phyloP scores from a whole-genome alignment of 1,140 invertebrate species.

The Bombus fervidus region DNA sequence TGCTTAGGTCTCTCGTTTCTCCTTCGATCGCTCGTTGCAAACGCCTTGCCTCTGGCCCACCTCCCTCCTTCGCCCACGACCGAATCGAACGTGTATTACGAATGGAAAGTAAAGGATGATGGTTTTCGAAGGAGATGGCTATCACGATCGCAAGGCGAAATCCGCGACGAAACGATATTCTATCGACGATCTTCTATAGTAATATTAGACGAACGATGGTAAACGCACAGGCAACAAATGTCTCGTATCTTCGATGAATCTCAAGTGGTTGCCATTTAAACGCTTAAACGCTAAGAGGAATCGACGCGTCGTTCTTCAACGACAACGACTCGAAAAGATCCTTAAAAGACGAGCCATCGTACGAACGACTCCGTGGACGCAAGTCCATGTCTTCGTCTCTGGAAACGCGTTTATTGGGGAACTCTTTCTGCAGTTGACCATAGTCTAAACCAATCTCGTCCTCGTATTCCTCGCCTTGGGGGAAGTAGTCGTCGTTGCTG shows the following conservation, averaged over 20 bases:
- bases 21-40: neutral
- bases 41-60: slow-evolving; percentile 51
- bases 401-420: neutral
- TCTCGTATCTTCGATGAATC: no score
- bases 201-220: neutral
- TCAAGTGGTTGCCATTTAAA: neutral
- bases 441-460: slow-evolving; percentile 67
- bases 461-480: slow-evolving; percentile 74
- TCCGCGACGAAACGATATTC: slow-evolving; percentile 10
- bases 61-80: slow-evolving; percentile 44
- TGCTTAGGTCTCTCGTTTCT: slow-evolving; percentile 9
- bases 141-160: slow-evolving; percentile 21
- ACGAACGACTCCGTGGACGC: neutral
- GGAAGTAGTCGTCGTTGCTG: slow-evolving; percentile 74
- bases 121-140: neutral
- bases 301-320: neutral
- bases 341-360: neutral
- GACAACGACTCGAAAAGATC: neutral
- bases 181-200: neutral
- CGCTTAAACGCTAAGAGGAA: neutral
- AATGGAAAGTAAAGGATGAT: neutral
- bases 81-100: neutral
- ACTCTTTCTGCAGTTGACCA: slow-evolving; percentile 5
- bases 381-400: slow-evolving; percentile 40
- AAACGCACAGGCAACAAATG: neutral